Evolutionary conservation across 2,797 vertebrate species (phyloP).

Genomic region (Trematomus bernacchii): DNA sequence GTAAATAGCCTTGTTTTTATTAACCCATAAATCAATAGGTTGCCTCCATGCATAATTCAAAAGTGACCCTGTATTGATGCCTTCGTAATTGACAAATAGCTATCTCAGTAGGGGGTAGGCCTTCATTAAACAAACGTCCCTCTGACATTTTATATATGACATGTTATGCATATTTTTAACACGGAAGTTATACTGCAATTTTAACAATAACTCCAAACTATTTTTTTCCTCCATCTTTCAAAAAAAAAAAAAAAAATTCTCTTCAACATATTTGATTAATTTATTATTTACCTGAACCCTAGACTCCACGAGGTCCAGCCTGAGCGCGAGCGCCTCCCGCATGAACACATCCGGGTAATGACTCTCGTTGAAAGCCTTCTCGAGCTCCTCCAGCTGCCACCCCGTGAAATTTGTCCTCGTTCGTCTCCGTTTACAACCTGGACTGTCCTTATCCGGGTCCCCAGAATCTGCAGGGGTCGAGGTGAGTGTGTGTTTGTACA

Average conservation of each 20-base stretch:
- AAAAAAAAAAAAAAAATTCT: no score
- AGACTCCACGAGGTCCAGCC: slow-evolving; percentile 97
- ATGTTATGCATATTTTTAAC: slow-evolving; percentile 6
- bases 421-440: slow-evolving; percentile 96
- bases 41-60: slow-evolving; percentile 77
- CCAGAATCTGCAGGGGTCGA: slow-evolving; percentile 84
- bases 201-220: neutral
- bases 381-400: slow-evolving; percentile 98
- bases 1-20: slow-evolving; percentile 74
- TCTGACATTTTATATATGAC: neutral
- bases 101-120: slow-evolving; percentile 32
- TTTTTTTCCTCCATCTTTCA: no score
- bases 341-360: slow-evolving; percentile 99
- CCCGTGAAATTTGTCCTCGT: slow-evolving; percentile 99
- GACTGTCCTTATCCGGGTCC: slow-evolving; percentile 97
- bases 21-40: slow-evolving; percentile 79
- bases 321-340: slow-evolving; percentile 96
- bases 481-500: slow-evolving; percentile 26
- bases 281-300: slow-evolving; percentile 93
- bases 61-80: slow-evolving; percentile 65
- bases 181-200: neutral
- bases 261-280: neutral
- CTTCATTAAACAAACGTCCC: slow-evolving; percentile 30
- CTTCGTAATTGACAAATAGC: slow-evolving; percentile 74
- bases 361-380: slow-evolving; percentile 98